Conservation (phyloP, 2,113 vertebrate species). For the Odocoileus virginianus region DNA sequence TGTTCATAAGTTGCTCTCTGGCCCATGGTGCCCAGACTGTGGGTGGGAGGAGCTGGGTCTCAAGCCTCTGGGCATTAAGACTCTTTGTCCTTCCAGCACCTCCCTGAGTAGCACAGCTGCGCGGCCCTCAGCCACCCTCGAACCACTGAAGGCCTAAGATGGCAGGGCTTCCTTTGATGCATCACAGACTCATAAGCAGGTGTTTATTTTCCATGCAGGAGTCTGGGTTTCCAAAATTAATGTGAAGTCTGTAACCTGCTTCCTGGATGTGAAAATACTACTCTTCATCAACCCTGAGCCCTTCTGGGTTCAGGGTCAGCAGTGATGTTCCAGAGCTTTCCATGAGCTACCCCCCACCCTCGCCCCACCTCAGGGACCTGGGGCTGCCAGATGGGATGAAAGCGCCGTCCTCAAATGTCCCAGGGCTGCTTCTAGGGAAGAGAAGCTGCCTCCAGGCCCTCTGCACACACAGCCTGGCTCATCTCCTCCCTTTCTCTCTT, state of each 20-base stretch:
- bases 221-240: neutral
- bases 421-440: neutral
- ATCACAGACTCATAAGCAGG: neutral
- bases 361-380: neutral
- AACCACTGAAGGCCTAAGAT: fast-evolving
- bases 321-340: no score
- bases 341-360: fast-evolving
- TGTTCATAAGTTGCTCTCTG: fast-evolving
- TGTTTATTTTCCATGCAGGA: fast-evolving
- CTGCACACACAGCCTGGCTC: neutral
- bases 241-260: neutral
- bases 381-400: neutral
- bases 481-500: neutral
- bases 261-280: no score
- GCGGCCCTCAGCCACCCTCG: fast-evolving
- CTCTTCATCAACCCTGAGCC: fast-evolving
- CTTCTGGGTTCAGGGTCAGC: neutral
- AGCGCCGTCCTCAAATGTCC: fast-evolving
- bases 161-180: neutral
- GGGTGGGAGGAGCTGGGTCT: neutral
- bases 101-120: neutral
- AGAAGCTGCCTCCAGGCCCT: fast-evolving
- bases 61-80: no score
- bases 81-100: fast-evolving
- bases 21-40: fast-evolving